Conservation (phyloP, 1,140 invertebrate genomes). For the Caenorhabditis brenneri region DNA sequence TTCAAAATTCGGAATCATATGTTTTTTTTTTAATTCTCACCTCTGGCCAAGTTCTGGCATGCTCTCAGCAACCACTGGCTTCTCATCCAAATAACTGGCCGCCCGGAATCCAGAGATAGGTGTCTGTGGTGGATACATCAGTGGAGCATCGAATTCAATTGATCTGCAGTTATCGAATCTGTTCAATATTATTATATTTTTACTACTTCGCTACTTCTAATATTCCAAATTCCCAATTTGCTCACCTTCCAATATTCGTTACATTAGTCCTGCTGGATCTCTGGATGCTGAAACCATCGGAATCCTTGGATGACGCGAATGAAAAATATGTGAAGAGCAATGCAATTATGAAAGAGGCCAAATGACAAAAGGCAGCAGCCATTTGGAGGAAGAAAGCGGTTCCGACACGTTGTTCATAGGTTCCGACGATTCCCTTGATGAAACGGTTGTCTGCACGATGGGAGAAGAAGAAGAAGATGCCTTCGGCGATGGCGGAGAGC, state of each 20-base stretch:
- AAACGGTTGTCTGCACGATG: conserved; percentile 70
- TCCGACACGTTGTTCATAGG: conserved; percentile 70
- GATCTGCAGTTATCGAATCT: conserved; percentile 59
- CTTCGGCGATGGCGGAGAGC: conserved; percentile 67
- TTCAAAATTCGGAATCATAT: neutral
- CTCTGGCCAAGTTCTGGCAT: conserved; percentile 65
- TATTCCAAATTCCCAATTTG: no score
- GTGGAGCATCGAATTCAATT: conserved; percentile 69
- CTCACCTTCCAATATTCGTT: conserved; percentile 66
- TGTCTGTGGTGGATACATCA: conserved; percentile 58
- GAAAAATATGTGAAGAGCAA: conserved; percentile 68
- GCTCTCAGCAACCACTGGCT: conserved; percentile 63
- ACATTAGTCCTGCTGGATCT: conserved; percentile 67
- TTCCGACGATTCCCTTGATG: conserved; percentile 71
- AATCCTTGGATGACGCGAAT: conserved; percentile 61
- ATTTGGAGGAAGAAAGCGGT: conserved; percentile 69
- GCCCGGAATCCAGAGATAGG: conserved; percentile 53
- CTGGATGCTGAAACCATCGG: conserved; percentile 66
- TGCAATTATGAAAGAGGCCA: conserved; percentile 69
- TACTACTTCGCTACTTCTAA: no score
- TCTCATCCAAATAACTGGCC: conserved; percentile 61
- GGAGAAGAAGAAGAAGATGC: conserved; percentile 70
- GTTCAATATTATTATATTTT: neutral
- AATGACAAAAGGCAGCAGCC: conserved; percentile 69
- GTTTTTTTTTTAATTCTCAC: conserved; percentile 11